Conservation (phyloP, 2,113 vertebrate genomes). For the Haemorhous mexicanus region DNA sequence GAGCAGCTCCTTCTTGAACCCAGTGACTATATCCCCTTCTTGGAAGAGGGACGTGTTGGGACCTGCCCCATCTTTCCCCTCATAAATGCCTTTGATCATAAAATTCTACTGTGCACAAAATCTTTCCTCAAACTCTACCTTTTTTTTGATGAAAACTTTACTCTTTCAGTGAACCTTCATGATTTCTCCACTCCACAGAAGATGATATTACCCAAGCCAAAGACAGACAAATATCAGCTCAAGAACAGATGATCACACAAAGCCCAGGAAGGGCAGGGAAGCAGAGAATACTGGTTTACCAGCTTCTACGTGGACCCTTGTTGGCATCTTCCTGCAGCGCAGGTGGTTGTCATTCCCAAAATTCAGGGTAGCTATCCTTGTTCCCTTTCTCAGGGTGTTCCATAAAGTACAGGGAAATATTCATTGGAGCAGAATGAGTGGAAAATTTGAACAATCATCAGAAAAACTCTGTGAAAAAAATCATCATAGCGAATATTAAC, state of each 20-base stretch:
- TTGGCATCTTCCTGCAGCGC: not conserved
- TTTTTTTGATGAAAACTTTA: not conserved
- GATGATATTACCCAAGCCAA: not conserved
- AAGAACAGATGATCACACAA: not conserved
- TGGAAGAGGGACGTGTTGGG: not conserved
- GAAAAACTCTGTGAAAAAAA: not conserved
- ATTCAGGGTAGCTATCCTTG: not conserved
- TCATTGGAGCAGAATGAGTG: not conserved
- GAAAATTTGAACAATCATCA: not conserved
- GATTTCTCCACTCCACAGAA: not conserved
- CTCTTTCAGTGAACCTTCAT: not conserved
- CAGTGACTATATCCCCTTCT: not conserved
- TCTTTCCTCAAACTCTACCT: rapidly evolving
- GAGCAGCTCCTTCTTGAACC: not conserved
- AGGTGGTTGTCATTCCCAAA: not conserved
- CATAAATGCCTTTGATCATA: not conserved
- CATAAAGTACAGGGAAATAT: not conserved
- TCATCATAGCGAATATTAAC: not conserved
- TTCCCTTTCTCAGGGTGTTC: not conserved
- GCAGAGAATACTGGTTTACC: not conserved
- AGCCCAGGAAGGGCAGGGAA: not conserved
- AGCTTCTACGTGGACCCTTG: not conserved
- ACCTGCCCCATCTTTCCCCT: not conserved
- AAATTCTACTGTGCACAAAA: not conserved
- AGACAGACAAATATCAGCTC: not conserved